These are phyloP conservation scores for Protobothrops mucrosquamatus DNA, from an alignment of 2,113 vertebrate species.

Conservation along the genomic window DNA sequence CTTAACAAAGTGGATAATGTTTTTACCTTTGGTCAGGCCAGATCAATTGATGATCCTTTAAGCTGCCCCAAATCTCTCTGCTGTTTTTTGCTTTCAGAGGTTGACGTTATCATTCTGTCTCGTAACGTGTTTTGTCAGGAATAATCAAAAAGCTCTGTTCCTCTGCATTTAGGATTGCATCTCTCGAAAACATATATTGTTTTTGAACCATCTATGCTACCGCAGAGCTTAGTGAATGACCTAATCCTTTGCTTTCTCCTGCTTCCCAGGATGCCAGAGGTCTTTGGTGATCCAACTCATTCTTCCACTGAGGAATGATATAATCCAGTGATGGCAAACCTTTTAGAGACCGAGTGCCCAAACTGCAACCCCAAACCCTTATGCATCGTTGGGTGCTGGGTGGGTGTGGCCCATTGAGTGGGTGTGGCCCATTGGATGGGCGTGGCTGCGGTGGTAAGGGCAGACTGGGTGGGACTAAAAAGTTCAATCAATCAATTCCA, in stretches of 20 bases:
- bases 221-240: background rate
- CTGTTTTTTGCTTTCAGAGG: background rate
- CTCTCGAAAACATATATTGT: background rate
- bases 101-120: background rate
- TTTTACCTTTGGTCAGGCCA: background rate
- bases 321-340: too few relatives aligned
- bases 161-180: too few relatives aligned
- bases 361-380: too few relatives aligned
- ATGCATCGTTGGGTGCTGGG: too few relatives aligned
- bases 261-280: background rate
- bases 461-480: too few relatives aligned
- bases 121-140: background rate
- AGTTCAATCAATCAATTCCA: too few relatives aligned
- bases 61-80: background rate
- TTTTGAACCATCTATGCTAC: background rate
- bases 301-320: background rate
- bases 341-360: too few relatives aligned
- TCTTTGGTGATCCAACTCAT: background rate
- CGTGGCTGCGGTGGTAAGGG: too few relatives aligned
- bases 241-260: background rate
- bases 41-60: background rate
- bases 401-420: too few relatives aligned
- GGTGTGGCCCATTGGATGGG: too few relatives aligned
- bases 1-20: background rate
- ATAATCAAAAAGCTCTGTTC: background rate